Evolutionary conservation across 2,113 vertebrate genomes (phyloP), one percentile per base, ranked within the genome.

Genomic region (Tetrao urogallus): DNA sequence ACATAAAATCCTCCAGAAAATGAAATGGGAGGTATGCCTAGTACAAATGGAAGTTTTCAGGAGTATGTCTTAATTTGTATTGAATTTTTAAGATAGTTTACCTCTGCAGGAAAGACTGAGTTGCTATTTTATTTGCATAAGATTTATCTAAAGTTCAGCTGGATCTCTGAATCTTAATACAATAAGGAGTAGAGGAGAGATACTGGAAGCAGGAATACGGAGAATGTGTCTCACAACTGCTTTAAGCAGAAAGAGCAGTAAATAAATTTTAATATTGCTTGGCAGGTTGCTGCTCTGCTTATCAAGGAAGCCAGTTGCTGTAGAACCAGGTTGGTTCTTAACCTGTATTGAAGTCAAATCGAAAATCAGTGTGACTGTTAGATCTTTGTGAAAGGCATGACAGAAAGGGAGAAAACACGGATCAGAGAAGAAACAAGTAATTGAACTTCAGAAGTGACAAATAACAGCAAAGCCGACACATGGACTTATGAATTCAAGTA

Each of bases 1-100:
- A 92, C 24, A 16, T n/a, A 89, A 95, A 87, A 89, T 40, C 52
- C 71, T 88, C 4, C 27, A 70, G 56, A 85, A 94, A 92, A 76
- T 79, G 5, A 87, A 91, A 76, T 65, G 30, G 75, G 11, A 34
- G 40, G 69, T 18, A 69, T 52, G 11, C 8, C 11, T 48, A n/a
- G 43, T 52, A 48, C 20, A 81, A 84, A 87, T 65, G 6, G 42
- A 82, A 74, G 21, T 56, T 92, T 89, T 93, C 66, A 40, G 61
- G 50, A 8, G 47, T 34, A 34, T 38, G 3, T 56, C 11, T 75
- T 78, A 64, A 13, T 22, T 84, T 71, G 25, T n/a, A 34, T 25
- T 84, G 84, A 57, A 47, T 81, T 86, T 69, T 38, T 36, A 58
- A 81, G 85, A 32, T 32, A 80, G 69, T 66, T 90, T 81, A 74